phyloP scores from a whole-genome alignment of 2,113 vertebrate genomes.

The Cricetomys ansorgei region DNA sequence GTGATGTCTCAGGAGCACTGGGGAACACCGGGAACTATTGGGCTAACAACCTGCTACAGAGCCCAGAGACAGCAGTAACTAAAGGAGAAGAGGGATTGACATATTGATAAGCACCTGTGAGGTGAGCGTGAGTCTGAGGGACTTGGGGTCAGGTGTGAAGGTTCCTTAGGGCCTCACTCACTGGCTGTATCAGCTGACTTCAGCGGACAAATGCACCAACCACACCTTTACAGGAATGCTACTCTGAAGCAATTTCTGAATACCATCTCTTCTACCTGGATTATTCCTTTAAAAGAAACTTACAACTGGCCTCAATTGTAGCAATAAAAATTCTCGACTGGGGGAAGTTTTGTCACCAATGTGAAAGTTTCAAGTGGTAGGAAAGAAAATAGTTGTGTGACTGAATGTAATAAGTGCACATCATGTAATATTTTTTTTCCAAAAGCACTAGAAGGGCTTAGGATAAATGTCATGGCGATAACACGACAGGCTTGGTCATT shows the following conservation, averaged over 20 bases:
- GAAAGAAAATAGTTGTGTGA: background rate
- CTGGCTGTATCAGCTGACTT: fast-evolving
- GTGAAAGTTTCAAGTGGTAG: background rate
- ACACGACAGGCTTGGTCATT: background rate
- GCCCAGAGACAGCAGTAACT: background rate
- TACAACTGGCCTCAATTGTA: background rate
- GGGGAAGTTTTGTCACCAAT: background rate
- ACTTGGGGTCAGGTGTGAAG: fast-evolving
- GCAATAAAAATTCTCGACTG: background rate
- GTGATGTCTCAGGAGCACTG: background rate
- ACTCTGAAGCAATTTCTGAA: background rate
- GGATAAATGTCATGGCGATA: background rate
- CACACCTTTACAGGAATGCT: background rate
- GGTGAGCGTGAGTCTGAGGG: fast-evolving
- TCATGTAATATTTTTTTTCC: background rate
- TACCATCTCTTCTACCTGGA: background rate
- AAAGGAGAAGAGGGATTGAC: background rate
- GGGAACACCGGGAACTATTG: no score
- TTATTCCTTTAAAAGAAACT: background rate
- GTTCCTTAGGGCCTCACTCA: background rate
- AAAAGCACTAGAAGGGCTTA: background rate
- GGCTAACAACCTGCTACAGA: background rate
- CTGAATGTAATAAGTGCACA: background rate
- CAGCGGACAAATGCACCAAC: background rate
- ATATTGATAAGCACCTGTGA: background rate